A percentile compares a stretch with the other conserved stretches of the same genome.
These are phyloP conservation scores for Oriolus oriolus DNA, from an alignment of 2,113 vertebrate genomes.

Conservation along the genomic window DNA sequence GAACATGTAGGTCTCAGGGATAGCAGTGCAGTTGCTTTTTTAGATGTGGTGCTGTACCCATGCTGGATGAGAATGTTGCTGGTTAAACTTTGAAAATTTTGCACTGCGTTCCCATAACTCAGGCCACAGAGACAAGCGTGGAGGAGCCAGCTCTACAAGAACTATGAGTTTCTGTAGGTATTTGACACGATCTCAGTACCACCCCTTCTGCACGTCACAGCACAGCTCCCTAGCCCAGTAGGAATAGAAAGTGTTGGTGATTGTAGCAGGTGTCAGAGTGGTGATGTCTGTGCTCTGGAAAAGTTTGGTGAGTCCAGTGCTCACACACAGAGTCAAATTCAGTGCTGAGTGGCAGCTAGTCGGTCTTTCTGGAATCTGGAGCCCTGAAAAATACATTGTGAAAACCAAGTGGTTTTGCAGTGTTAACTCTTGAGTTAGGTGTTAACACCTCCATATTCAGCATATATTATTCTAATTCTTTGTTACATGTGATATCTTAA, in stretches of 20 bases:
- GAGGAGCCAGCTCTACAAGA: background rate
- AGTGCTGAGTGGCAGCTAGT: fast-evolving
- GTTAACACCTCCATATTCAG: background rate
- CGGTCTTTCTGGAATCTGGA: background rate
- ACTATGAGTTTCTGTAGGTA: background rate
- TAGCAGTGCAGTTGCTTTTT: background rate
- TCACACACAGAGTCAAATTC: fast-evolving
- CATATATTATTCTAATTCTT: background rate
- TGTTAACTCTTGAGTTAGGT: background rate
- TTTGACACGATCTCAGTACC: background rate
- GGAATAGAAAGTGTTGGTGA: background rate
- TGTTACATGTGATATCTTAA: background rate
- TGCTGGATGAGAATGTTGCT: background rate
- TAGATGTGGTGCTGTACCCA: background rate
- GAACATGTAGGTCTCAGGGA: background rate
- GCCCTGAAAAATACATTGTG: background rate
- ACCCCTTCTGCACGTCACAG: fast-evolving
- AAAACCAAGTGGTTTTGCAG: background rate
- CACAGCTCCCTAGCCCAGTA: background rate
- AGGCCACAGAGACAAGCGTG: fast-evolving
- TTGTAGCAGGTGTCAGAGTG: background rate
- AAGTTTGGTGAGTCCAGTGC: background rate
- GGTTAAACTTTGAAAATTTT: background rate
- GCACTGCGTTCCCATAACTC: background rate
- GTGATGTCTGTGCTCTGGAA: background rate